phyloP scores from a whole-genome alignment of 2,797 vertebrate species.

The Sylvilagus floridanus region DNA sequence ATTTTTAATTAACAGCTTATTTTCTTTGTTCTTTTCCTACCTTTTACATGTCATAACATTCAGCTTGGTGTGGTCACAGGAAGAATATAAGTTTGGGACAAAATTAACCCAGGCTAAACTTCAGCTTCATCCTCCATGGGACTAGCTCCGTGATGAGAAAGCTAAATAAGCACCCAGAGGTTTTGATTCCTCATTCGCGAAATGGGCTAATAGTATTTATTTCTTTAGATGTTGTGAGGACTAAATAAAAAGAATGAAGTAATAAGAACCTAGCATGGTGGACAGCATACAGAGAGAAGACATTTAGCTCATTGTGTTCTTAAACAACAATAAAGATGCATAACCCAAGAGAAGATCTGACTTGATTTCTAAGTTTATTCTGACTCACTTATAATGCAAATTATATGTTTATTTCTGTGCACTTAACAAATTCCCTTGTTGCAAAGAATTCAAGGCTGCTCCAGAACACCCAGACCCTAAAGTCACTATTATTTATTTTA shows the following conservation, averaged over 20 bases:
- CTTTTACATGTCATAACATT: neutral
- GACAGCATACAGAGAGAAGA: neutral
- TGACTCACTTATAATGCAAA: constrained; percentile 22
- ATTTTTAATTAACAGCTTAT: constrained; percentile 28
- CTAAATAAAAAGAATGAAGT: neutral
- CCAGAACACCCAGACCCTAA: constrained; percentile 3
- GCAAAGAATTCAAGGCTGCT: neutral
- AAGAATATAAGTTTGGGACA: neutral
- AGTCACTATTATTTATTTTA: neutral
- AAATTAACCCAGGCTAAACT: neutral
- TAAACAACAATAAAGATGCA: constrained; percentile 20
- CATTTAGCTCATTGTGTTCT: neutral
- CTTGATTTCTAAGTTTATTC: constrained; percentile 16
- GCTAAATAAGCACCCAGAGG: neutral
- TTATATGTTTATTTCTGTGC: neutral
- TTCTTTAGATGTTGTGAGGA: too few relatives aligned
- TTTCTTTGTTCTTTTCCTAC: neutral
- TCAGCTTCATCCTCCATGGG: neutral
- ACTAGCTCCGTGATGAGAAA: neutral
- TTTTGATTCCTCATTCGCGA: neutral
- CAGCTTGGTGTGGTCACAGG: neutral
- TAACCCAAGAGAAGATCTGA: neutral
- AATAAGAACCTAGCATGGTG: neutral
- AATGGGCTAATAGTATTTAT: neutral
- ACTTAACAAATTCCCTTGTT: neutral